Conservation (phyloP, 2,888 invertebrate species). For the Hesperia comma region DNA sequence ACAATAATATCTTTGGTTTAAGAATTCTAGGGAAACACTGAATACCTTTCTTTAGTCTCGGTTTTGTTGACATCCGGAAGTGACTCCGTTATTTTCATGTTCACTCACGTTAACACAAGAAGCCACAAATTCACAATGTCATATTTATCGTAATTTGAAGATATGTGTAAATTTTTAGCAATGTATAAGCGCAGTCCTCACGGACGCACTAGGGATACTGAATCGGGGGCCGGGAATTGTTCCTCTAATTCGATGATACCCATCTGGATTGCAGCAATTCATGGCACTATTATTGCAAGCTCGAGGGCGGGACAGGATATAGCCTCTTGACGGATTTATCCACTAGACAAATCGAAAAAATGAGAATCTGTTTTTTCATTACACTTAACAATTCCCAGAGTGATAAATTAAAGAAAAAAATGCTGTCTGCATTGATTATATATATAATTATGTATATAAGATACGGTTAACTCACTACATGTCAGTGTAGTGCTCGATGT, state of each 20-base stretch:
- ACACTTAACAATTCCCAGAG: too few species aligned
- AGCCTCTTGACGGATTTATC: conserved; percentile 70
- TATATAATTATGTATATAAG: not conserved
- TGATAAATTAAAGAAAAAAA: too few species aligned
- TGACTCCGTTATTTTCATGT: conserved; percentile 32
- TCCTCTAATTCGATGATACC: conserved; percentile 71
- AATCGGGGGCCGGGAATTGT: conserved; percentile 59
- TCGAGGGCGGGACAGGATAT: conserved; percentile 73
- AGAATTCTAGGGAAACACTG: not conserved
- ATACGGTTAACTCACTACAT: not conserved
- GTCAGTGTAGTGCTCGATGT: not conserved
- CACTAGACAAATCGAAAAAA: conserved; percentile 12
- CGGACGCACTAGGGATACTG: conserved; percentile 55
- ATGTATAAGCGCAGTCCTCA: conserved; percentile 50
- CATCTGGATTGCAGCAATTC: conserved; percentile 75
- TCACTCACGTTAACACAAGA: not conserved
- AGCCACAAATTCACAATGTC: not conserved
- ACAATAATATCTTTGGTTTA: too few species aligned
- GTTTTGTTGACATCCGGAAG: conserved; percentile 1
- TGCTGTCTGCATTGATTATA: too few species aligned
- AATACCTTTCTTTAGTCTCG: conserved; percentile 24
- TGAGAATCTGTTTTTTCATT: too few species aligned
- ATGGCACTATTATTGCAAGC: conserved; percentile 67
- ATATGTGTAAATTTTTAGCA: conserved; percentile 20
- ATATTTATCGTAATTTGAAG: conserved; percentile 11